Evolutionary conservation across 2,888 invertebrate genomes (phyloP), one percentile per base, ranked within the genome.

Genomic region (Phalera bucephala): DNA sequence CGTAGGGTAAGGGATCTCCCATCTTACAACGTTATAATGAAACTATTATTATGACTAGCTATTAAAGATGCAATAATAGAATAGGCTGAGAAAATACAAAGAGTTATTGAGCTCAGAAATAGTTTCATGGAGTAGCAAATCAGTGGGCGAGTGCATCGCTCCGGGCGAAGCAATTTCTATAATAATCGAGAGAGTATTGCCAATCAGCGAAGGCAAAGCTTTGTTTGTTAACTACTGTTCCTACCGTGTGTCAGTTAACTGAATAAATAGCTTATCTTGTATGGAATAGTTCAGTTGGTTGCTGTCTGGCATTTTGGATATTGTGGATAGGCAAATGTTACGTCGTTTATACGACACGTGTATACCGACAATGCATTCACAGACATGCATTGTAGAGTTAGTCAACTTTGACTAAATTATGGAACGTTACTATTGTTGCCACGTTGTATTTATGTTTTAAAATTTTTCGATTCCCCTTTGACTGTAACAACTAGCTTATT

Each of bases 181-280:
- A 64, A 69, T 64, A 64, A 45, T 30, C 19, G 45, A 52, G 52
- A 52, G 53, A 49, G 61, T 59, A 58, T 50, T 61, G 55, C 55
- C 59, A 67, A 67, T 70, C 62, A 63, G 48, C 47, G 45, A 39
- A 45, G 32, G 11, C 9, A 17, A 30, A 38, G 33, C 38, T 39
- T 45, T 58, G 51, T 58, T 50, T 41, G 44, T 40, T 44, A 40
- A 42, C 46, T 51, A 51, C 56, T 55, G 55, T 45, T 43, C 47
- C 54, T 54, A 45, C 56, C 31, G 42, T 46, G 40, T 44, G 46
- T 42, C 45, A 41, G 58, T 58, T 54, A 52, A 54, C 54, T 52
- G 45, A 48, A 38, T 43, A 47, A 28, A 17, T 3, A 4, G 17
- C 22, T 22, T 2, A 22, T 11, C 5, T 41, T 45, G 32, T 45